Base-by-base conservation (phyloP, 2,797 vertebrate species). In the Characodon lateralis region DNA sequence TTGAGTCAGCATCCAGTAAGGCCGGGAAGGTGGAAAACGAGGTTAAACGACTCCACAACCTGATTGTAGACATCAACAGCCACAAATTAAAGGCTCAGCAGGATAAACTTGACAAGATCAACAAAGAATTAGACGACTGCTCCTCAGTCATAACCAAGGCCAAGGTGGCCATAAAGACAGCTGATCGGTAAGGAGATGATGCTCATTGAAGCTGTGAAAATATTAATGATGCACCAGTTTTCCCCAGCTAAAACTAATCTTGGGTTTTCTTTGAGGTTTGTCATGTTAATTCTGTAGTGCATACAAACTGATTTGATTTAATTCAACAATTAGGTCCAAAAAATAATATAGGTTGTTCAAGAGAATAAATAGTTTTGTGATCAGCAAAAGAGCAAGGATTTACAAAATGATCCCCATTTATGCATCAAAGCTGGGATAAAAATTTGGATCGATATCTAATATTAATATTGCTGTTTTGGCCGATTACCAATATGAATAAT, bases 11-110 rank as follows among this genome's bases (percentile, higher is more conserved):
- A 1, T 96, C 97, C 73, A 92, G 89, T 89, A 96, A 93, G 78
- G 96, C 98, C 2, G 92, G 89, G 9, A 97, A 96, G 89, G 94
- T 99, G 69, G 97, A 99, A 80, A 92, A 87, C 0, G 97, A 99
- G 80, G 96, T 99, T 43, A 97, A 97, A 73, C 90, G 97, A 1
- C 93, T 99, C 66, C 97, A 98, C 83, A 95, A 92, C 76, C 94
- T 97, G 83, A 99, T 99, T 8, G 85, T 99, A 73, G 98, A 99
- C 80, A 98, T 96, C 91, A 98, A 96, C 85, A 98, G 96, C 73
- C 92, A 94, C 81, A 99, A 98, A 86, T 92, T 99, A 3, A 98
- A 98, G 93, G 94, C 95, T 26, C 97, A 99, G 76, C 97, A 99
- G 89, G 97, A 99, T 90, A 97, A 96, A 85, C 94, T 99, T 0